Evolutionary conservation across 2,797 vertebrate species (phyloP).

Genomic region (Muscicapa comitata): DNA sequence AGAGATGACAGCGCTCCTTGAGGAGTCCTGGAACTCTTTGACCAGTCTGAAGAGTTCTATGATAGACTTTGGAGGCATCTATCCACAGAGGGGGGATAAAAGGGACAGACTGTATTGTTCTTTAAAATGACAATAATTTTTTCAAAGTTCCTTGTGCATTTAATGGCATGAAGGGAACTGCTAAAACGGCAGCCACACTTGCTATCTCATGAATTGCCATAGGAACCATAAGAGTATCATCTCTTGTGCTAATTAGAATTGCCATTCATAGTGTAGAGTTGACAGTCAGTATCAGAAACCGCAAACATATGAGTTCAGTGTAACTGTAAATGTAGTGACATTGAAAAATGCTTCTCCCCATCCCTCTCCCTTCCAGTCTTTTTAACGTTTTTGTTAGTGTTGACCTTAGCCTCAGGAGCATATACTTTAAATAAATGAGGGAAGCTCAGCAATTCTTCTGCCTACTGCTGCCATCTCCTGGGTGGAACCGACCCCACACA

Average conservation of each 20-base stretch:
- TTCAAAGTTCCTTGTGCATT: neutral
- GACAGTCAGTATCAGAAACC: neutral
- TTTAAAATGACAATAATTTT: neutral
- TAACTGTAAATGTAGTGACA: neutral
- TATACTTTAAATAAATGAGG: neutral
- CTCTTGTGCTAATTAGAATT: neutral
- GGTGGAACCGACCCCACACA: neutral
- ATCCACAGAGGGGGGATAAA: neutral
- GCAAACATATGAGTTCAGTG: neutral
- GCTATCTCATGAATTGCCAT: neutral
- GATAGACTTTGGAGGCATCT: neutral
- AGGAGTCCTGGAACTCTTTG: neutral
- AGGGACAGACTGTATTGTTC: neutral
- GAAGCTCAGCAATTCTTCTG: neutral
- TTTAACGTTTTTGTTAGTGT: neutral
- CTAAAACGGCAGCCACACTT: neutral
- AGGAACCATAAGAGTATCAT: neutral
- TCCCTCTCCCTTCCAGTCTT: neutral
- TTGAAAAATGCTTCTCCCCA: neutral
- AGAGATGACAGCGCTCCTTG: neutral
- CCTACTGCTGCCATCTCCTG: conserved; percentile 36
- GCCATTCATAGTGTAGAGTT: neutral
- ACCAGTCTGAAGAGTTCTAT: neutral
- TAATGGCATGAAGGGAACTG: neutral
- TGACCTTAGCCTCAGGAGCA: neutral